Evolutionary conservation across 2,113 vertebrate species (phyloP).

Genomic region (Mormyrus iriodes): DNA sequence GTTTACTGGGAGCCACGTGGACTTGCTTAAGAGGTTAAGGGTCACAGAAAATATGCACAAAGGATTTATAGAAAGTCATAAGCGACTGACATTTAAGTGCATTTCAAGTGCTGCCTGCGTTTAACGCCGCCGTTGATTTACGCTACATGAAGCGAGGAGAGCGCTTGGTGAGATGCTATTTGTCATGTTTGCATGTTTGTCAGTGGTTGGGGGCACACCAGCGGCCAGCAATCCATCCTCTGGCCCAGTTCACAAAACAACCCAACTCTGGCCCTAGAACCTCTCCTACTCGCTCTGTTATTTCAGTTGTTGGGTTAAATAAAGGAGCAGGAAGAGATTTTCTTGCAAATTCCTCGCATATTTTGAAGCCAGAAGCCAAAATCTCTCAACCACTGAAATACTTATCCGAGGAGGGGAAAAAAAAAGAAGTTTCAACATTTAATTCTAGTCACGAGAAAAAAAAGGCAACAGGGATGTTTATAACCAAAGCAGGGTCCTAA

Average conservation of each 20-base stretch:
- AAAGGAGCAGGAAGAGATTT: slow-evolving; percentile 16
- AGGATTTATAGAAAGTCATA: slow-evolving; percentile 8
- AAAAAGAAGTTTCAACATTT: not conserved
- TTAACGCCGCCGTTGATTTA: not conserved
- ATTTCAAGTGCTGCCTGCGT: not conserved
- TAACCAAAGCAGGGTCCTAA: slow-evolving; percentile 4
- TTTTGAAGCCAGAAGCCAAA: not conserved
- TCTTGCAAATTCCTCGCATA: slow-evolving; percentile 6
- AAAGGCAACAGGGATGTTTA: not conserved
- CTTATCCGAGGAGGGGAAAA: not conserved
- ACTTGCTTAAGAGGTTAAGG: slow-evolving; percentile 1
- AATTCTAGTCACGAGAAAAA: not conserved
- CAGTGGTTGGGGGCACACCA: not conserved
- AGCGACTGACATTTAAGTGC: not conserved
- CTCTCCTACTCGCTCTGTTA: not conserved
- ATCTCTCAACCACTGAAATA: not conserved
- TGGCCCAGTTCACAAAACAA: not conserved
- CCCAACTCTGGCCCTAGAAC: not conserved
- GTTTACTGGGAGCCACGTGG: not conserved
- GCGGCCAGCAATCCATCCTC: not conserved
- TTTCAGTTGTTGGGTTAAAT: slow-evolving; percentile 1
- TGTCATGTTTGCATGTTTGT: not conserved
- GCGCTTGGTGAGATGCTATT: not conserved
- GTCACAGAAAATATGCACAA: not conserved
- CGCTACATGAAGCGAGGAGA: not conserved